Conservation (phyloP, 2,888 invertebrate genomes). For the Nemotelus nigrinus region DNA sequence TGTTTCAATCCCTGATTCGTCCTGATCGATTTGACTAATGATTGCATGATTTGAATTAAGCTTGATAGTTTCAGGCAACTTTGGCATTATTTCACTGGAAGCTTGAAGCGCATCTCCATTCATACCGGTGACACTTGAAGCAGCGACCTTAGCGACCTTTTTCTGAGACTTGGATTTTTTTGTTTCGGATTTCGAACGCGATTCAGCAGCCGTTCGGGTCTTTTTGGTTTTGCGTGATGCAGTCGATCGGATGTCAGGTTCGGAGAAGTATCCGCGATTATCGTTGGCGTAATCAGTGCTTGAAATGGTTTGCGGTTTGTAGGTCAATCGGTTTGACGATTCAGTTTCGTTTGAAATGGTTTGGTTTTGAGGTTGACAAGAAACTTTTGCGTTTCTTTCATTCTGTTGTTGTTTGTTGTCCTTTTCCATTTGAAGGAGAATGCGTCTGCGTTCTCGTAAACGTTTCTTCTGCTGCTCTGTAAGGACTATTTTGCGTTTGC, state of each 20-base stretch:
- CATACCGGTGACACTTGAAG: neutral
- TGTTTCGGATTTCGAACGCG: conserved; percentile 66
- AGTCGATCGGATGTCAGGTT: conserved; percentile 60
- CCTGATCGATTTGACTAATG: neutral
- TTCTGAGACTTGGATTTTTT: conserved; percentile 61
- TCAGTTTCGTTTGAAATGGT: neutral
- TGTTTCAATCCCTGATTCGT: neutral
- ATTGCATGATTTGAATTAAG: neutral
- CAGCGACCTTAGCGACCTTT: neutral
- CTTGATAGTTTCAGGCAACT: conserved; percentile 39
- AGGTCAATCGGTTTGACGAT: conserved; percentile 32
- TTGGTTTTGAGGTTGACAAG: neutral
- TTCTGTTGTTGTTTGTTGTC: conserved; percentile 54
- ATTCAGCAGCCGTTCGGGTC: conserved; percentile 51
- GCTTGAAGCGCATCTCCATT: neutral
- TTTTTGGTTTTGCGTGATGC: conserved; percentile 47
- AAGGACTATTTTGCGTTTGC: conserved; percentile 60
- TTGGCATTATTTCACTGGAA: conserved; percentile 35
- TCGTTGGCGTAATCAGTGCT: conserved; percentile 55
- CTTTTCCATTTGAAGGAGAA: conserved; percentile 55
- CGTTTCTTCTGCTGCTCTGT: conserved; percentile 61
- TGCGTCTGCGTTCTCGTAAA: conserved; percentile 56
- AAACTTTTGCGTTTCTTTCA: neutral
- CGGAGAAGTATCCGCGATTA: conserved; percentile 63
- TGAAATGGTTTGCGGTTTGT: conserved; percentile 53